Base-by-base conservation (phyloP, 2,113 vertebrate species). In the Lepus americanus region DNA sequence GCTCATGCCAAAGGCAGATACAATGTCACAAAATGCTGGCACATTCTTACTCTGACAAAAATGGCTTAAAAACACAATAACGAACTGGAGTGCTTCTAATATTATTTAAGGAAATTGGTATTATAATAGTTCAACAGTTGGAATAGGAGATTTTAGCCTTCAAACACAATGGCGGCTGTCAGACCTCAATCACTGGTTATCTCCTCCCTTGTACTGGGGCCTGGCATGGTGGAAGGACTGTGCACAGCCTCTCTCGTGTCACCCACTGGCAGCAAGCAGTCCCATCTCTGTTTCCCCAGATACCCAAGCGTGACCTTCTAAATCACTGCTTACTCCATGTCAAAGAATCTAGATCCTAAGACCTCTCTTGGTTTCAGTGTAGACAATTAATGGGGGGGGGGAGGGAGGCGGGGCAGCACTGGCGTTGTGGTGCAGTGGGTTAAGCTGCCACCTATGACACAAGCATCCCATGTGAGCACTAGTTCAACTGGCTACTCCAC, bases 171-270 rank as follows among this genome's bases (percentile, higher is more conserved):
- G 25, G n/a, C 25, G 33, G 59, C 19, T 11, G 1, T 16, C 5
- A 0, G 7, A 2, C 4, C 39, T 1, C 7, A 22, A 9, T 2
- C 13, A 51, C 44, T 0, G 23, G 51, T 27, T 7, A 49, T 36
- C 7, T 92, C 25, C 39, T n/a, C 31, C 51, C 61, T 49, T 8
- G 2, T 16, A 27, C 0, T 0, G 36, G 36, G 31, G 61, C 19
- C 17, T 2, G 10, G 12, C 10, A 4, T 10, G 1, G 14, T 9
- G 20, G 19, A 23, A 13, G 39, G 76, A 13, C 13, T 5, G 39
- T 33, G 0, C 44, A 44, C 44, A 44, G 1, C 33, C 39, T 33
- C 10, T 27, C 49, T 5, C 12, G 20, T 8, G 13, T 39, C 19
- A 53, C 11, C 29, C 3, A 61, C 87, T 17, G 63, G 63, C 70